Base-by-base conservation (phyloP, 1,140 invertebrate genomes). In the Zaprionus inermis region DNA sequence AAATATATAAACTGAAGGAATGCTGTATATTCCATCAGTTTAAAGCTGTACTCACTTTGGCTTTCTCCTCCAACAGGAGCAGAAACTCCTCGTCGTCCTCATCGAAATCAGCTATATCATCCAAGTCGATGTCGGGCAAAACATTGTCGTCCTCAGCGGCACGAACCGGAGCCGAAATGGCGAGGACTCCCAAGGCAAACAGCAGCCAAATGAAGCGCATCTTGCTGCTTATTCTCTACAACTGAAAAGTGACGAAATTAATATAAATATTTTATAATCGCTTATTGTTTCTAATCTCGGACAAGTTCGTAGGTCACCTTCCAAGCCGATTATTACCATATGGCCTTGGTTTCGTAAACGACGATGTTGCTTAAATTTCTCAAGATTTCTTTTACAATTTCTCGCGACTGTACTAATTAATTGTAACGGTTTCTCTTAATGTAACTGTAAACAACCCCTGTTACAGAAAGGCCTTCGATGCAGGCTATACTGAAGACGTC, bases 1-100 rank as follows among this genome's bases (percentile, higher is more conserved):
- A 28, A 28, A 28, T 5, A 2, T 5, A 28, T 5, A 2, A 28
- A 28, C 24, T 0, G 3, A 28, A 28, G 24, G 24, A 28, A 28
- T 28, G 1, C 5, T 28, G 4, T 24, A 24, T 24, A 24, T 24
- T 28, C 24, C 24, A n/a, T n/a, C 5, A 28, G 24, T 28, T 28
- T 28, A 28, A 4, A 5, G 22, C 4, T 4, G 2, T 9, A 71
- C 78, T 67, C 56, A 92, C 92, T 71, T 76, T 71, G 30, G 66
- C 73, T 64, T 92, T 92, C 61, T 92, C 79, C 59, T 92, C 92
- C 0, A 92, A 79, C 64, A 91, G 55, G 3, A 57, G 67, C 55
- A 92, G 41, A n/a, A 81, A 79, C 64, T 91, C 86, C 60, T 92
- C 92, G 32, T 91, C 91, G 52, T 79, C 75, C 6, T 92, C 91